phyloP scores from a whole-genome alignment of 2,888 invertebrate species.

The Horisme vitalbata region DNA sequence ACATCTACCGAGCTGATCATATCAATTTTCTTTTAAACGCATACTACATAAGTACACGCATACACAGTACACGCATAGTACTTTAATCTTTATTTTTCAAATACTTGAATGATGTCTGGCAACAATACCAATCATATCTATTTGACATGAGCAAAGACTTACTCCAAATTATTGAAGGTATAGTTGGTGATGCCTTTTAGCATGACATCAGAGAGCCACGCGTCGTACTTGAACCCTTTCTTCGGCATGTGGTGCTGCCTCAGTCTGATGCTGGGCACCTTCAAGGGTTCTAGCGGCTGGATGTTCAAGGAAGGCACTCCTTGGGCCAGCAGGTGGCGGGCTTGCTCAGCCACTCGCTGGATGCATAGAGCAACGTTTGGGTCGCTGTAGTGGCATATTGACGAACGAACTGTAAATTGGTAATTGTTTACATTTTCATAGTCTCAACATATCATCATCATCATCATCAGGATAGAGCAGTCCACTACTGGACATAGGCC shows the following conservation, averaged over 20 bases:
- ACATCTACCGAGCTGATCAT: too few species aligned
- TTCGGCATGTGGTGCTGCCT: constrained; percentile 79
- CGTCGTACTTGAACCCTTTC: constrained; percentile 77
- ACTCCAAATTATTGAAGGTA: constrained; percentile 77
- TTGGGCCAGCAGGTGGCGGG: constrained; percentile 73
- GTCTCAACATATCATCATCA: too few species aligned
- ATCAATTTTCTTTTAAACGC: too few species aligned
- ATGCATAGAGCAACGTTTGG: constrained; percentile 82
- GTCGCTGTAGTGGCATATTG: constrained; percentile 81
- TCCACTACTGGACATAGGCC: too few species aligned
- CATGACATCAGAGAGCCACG: constrained; percentile 73
- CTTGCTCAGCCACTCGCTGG: constrained; percentile 76
- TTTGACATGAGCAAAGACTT: constrained; percentile 37
- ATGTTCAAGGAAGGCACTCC: constrained; percentile 84
- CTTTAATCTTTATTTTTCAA: too few species aligned
- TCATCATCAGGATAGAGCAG: too few species aligned
- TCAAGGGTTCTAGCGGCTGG: constrained; percentile 83
- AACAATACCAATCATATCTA: too few species aligned
- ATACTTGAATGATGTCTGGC: too few species aligned
- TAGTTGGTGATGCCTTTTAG: constrained; percentile 76
- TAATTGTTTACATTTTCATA: too few species aligned
- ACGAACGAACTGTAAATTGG: constrained; percentile 32
- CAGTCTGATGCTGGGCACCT: constrained; percentile 81
- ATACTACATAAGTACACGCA: too few species aligned
- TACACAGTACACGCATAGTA: too few species aligned